phyloP scores from a whole-genome alignment of 2,888 invertebrate species.

The Caenorhabditis becei region DNA sequence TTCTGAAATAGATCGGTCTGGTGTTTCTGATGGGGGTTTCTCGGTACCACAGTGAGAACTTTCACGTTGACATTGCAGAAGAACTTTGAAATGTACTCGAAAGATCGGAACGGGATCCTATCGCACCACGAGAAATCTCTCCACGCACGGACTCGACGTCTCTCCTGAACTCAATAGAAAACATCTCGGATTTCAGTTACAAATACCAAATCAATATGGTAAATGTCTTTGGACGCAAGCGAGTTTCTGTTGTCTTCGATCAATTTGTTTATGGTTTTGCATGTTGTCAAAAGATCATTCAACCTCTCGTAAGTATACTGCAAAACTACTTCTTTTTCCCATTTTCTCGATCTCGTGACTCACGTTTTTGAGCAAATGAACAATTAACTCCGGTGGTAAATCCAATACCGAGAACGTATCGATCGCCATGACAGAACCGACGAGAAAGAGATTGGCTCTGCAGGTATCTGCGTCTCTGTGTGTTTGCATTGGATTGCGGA shows the following conservation, averaged over 20 bases:
- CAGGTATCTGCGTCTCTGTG: conserved; percentile 1
- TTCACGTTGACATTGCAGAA: conserved; percentile 47
- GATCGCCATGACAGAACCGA: conserved; percentile 13
- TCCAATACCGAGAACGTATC: conserved; percentile 20
- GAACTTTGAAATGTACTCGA: conserved; percentile 49
- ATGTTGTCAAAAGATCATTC: conserved; percentile 17
- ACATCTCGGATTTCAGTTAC: no score
- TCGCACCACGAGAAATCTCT: conserved; percentile 56
- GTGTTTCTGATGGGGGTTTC: neutral
- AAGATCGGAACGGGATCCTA: conserved; percentile 44
- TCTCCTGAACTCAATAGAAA: conserved; percentile 25
- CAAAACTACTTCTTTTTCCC: neutral
- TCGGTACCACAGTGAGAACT: conserved; percentile 51
- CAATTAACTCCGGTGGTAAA: conserved; percentile 23
- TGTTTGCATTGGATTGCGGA: neutral
- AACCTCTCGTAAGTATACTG: conserved; percentile 23
- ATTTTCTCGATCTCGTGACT: neutral
- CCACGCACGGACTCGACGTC: conserved; percentile 53
- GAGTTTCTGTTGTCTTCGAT: conserved; percentile 39
- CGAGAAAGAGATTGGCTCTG: neutral
- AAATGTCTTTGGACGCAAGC: conserved; percentile 28
- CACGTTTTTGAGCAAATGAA: conserved; percentile 37
- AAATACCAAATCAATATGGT: conserved; percentile 55
- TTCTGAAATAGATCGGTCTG: conserved; percentile 21
- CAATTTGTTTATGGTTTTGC: conserved; percentile 29